Conservation (phyloP, 2,797 vertebrate genomes). For the Phalanger gymnotis region DNA sequence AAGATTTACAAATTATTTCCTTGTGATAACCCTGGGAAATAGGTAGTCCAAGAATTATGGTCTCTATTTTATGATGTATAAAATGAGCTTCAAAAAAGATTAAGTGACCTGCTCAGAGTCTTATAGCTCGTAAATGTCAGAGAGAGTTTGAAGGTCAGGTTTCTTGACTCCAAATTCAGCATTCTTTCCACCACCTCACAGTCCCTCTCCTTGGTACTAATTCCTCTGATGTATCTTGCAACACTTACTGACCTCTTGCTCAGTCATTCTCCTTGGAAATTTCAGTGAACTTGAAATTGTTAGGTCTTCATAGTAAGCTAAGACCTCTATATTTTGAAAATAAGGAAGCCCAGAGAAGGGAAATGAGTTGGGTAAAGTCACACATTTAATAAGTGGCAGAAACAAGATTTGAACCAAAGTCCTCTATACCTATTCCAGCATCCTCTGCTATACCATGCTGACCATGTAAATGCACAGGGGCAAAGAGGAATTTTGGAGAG, state of each 20-base stretch:
- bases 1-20: not conserved
- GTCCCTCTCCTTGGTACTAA: not conserved
- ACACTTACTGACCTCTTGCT: not conserved
- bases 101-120: not conserved
- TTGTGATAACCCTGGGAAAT: not conserved
- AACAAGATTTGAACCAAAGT: not conserved
- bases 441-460: not conserved
- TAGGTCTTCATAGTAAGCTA: not conserved
- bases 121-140: not conserved
- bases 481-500: not conserved
- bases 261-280: not conserved
- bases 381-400: not conserved
- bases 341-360: not conserved
- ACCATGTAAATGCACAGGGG: not conserved
- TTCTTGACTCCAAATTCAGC: not conserved
- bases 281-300: not conserved
- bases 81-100: not conserved
- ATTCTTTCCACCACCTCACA: not conserved
- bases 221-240: not conserved
- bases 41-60: not conserved
- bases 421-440: not conserved
- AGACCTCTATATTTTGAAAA: not conserved
- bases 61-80: not conserved
- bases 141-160: not conserved
- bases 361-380: not conserved